Base-by-base conservation (phyloP, 2,888 invertebrate species). In the Carabus problematicus region DNA sequence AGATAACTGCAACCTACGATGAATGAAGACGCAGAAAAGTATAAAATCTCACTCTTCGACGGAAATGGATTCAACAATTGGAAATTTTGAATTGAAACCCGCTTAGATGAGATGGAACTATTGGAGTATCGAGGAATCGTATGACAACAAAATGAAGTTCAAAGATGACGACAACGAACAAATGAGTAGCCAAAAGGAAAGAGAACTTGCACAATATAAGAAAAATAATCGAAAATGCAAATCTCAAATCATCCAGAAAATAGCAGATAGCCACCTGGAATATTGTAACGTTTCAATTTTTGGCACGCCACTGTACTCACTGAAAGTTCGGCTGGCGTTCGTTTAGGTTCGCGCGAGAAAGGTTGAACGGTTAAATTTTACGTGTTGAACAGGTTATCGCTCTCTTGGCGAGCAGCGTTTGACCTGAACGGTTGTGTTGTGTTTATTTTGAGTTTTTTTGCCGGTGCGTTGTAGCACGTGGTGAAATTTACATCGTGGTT, bases 201-300 rank as follows among this genome's bases (percentile, higher is more conserved):
- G 3, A 1, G 3, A 54, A 8, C 8, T 64, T 29, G 29, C 58
- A 11, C 1, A 12, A 40, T 9, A 39, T 45, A 14, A 56, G 45
- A 63, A 68, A 16, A 11, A 12, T 43, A 64, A 74, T 54, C 40
- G 70, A 54, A 72, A 74, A 67, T 75, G 73, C 58, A 75, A 72
- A 41, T 75, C 75, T 8, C 70, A 72, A 52, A 73, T 76, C 11
- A 66, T 75, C 8, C 74, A 75, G 61, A 58, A 74, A 8, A 73
- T 75, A 12, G 73, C 74, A 4, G 75, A 76, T 56, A 75, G 70
- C 55, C 74, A 76, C 40, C 64, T 76, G 56, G 76, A 76, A 71
- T 77, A n/a, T n/a, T n/a, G n/a, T n/a, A n/a, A n/a, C n/a, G n/a
- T n/a, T n/a, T n/a, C n/a, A n/a, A n/a, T n/a, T n/a, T n/a, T n/a